Conservation (phyloP, 1,140 invertebrate species). For the Nautilus pompilius region DNA sequence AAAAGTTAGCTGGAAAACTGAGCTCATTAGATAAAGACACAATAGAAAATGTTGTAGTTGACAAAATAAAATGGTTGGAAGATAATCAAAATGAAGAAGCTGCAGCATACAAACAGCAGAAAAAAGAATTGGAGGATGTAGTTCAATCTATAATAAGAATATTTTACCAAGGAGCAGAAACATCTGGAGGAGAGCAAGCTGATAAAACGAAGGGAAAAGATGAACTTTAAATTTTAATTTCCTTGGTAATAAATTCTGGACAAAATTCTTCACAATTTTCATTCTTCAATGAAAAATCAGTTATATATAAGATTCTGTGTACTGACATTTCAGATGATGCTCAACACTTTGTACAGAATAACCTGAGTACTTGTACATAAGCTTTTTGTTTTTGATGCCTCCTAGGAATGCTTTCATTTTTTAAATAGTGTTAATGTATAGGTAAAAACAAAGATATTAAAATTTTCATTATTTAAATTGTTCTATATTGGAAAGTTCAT, state of each 20-base stretch:
- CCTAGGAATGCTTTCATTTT: too few species aligned
- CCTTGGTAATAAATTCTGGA: background rate
- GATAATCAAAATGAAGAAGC: conserved; percentile 90
- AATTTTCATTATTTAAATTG: too few species aligned
- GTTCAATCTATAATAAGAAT: conserved; percentile 98
- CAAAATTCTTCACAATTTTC: too few species aligned
- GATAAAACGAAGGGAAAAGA: conserved; percentile 78
- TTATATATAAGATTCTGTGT: too few species aligned
- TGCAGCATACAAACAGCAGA: conserved; percentile 93
- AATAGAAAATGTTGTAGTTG: conserved; percentile 91
- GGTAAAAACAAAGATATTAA: too few species aligned
- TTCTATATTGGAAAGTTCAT: too few species aligned
- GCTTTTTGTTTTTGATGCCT: too few species aligned
- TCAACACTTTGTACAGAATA: too few species aligned
- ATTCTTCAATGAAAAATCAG: too few species aligned
- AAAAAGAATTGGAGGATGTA: conserved; percentile 93
- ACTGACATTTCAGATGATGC: too few species aligned
- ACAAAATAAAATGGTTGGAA: conserved; percentile 98
- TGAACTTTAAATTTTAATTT: conserved; percentile 67
- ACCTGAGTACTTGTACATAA: too few species aligned
- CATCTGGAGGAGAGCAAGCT: conserved; percentile 67
- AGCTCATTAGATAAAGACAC: conserved; percentile 90
- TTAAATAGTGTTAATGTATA: too few species aligned
- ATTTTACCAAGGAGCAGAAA: conserved; percentile 83
- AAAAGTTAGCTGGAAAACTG: conserved; percentile 93